phyloP scores from a whole-genome alignment of 2,113 vertebrate species.

The Phyllostomus discolor region DNA sequence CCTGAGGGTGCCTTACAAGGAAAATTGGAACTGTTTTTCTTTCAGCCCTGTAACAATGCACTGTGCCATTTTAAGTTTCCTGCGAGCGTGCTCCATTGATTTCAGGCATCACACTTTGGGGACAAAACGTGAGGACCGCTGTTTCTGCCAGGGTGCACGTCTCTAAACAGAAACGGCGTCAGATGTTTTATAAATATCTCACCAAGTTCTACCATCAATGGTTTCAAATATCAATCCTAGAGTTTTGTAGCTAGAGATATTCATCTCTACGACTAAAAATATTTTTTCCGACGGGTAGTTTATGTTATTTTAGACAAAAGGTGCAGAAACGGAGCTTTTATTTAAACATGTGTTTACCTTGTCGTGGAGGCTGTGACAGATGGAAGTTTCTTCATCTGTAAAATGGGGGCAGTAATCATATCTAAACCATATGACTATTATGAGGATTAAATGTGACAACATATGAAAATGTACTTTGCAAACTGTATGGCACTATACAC shows the following conservation, averaged over 20 bases:
- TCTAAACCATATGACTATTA: not conserved
- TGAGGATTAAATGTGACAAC: not conserved
- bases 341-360: conserved; percentile 14
- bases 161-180: not conserved
- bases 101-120: not conserved
- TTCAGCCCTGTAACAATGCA: not conserved
- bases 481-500: not conserved
- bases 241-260: not conserved
- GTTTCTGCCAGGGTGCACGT: not conserved
- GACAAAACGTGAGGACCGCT: not conserved
- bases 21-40: not conserved
- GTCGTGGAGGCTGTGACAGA: not conserved
- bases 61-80: not conserved
- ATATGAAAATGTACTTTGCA: not conserved
- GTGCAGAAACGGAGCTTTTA: not conserved
- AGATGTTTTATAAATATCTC: not conserved
- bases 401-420: conserved; percentile 18
- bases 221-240: not conserved
- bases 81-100: not conserved
- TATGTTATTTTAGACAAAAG: conserved; percentile 35
- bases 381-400: conserved; percentile 34
- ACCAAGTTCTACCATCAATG: not conserved
- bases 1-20: not conserved
- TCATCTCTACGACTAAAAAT: not conserved
- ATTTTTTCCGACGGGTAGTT: conserved; percentile 15